Evolutionary conservation across 2,888 invertebrate species (phyloP).

Genomic region (Aleiodes leptofemur): DNA sequence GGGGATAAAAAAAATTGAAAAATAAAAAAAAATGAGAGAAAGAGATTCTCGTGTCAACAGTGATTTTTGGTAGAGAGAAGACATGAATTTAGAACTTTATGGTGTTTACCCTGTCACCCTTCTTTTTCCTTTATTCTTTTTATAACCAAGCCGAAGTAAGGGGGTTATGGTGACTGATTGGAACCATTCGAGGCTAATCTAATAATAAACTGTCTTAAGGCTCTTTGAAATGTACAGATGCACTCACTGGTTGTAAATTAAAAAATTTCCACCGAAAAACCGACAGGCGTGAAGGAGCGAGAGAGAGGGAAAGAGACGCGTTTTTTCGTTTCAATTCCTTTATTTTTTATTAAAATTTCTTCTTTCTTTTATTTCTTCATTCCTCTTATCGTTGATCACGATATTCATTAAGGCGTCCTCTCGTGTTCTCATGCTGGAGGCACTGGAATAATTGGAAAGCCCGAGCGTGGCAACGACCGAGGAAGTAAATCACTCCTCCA

Average conservation of each 20-base stretch:
- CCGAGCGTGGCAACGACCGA: constrained; percentile 30
- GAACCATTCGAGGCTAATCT: constrained; percentile 34
- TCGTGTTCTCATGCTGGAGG: constrained; percentile 43
- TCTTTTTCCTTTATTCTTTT: constrained; percentile 20
- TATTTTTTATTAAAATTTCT: constrained; percentile 28
- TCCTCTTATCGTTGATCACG: constrained; percentile 35
- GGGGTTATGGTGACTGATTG: constrained; percentile 27
- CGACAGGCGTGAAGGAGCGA: neutral
- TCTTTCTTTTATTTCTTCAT: constrained; percentile 17
- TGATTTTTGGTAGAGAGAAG: constrained; percentile 26
- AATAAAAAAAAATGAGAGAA: constrained; percentile 21
- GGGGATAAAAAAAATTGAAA: neutral
- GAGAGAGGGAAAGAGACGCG: neutral
- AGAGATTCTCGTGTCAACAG: constrained; percentile 38
- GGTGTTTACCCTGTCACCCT: constrained; percentile 33
- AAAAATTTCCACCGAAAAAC: constrained; percentile 23
- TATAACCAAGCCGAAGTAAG: neutral
- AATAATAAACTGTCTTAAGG: constrained; percentile 24
- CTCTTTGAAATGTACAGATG: constrained; percentile 23
- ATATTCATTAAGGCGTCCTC: constrained; percentile 39
- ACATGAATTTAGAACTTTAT: constrained; percentile 40
- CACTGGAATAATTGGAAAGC: constrained; percentile 45
- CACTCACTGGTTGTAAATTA: constrained; percentile 13
- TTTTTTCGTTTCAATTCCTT: neutral
- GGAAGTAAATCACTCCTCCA: constrained; percentile 45